phyloP scores from a whole-genome alignment of 2,888 invertebrate species.

The Notodromas monacha region DNA sequence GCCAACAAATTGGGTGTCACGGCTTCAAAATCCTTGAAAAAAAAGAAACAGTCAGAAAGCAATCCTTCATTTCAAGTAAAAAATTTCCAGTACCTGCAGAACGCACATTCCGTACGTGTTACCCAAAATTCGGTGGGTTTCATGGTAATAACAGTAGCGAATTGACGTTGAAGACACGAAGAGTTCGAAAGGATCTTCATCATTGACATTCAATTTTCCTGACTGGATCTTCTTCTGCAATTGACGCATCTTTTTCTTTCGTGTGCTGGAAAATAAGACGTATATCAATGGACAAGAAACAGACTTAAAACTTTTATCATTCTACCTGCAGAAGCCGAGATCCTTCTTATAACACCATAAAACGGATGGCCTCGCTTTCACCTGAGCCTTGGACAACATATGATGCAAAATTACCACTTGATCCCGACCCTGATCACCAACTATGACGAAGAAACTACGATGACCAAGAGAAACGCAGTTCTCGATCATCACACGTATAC shows the following conservation, averaged over 20 bases:
- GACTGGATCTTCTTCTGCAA: constrained; percentile 48
- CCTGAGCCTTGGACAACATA: constrained; percentile 72
- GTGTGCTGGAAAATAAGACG: constrained; percentile 26
- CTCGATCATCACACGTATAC: constrained; percentile 76
- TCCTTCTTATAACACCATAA: constrained; percentile 97
- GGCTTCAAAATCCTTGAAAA: constrained; percentile 63
- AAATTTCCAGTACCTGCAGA: constrained; percentile 28
- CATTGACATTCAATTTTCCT: constrained; percentile 56
- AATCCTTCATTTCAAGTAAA: constrained; percentile 4
- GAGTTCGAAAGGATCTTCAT: constrained; percentile 82
- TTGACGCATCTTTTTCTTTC: constrained; percentile 63
- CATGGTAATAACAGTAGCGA: constrained; percentile 81
- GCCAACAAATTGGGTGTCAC: constrained; percentile 85
- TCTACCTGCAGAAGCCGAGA: constrained; percentile 46
- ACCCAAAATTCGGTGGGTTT: constrained; percentile 87
- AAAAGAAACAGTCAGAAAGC: constrained; percentile 6
- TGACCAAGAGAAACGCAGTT: constrained; percentile 73
- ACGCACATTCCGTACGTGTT: constrained; percentile 88
- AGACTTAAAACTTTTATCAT: neutral
- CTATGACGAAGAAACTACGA: constrained; percentile 67
- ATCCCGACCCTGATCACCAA: constrained; percentile 81
- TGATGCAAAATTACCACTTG: constrained; percentile 91
- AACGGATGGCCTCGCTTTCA: constrained; percentile 68
- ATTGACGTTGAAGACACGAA: constrained; percentile 86
- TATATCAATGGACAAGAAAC: constrained; percentile 1